phyloP scores from a whole-genome alignment of 2,888 invertebrate species.

The Xestobium rufovillosum region DNA sequence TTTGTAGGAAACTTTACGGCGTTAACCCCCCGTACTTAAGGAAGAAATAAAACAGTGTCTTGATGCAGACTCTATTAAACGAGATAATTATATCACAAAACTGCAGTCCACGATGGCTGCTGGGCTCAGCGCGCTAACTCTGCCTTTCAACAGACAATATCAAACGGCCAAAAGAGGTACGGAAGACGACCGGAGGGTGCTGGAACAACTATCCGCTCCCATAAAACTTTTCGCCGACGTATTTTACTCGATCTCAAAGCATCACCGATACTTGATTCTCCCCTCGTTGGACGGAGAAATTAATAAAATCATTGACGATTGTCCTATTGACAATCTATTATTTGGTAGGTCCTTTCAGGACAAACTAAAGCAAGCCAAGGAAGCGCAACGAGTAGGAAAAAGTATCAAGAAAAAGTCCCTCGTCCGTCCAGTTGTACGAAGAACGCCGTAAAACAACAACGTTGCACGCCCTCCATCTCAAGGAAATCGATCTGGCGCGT shows the following conservation, averaged over 20 bases:
- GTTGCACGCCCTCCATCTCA: no score
- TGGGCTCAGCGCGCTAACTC: constrained; percentile 14
- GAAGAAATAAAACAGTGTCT: constrained; percentile 13
- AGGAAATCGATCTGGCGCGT: no score
- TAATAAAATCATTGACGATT: constrained; percentile 7
- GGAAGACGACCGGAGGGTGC: not conserved
- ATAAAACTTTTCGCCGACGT: constrained; percentile 10
- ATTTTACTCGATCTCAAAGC: constrained; percentile 10
- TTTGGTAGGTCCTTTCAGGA: constrained; percentile 9
- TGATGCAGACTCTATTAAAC: constrained; percentile 6
- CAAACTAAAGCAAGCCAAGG: constrained; percentile 7
- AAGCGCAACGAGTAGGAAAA: constrained; percentile 4
- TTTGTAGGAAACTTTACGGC: constrained; percentile 7
- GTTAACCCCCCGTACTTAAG: constrained; percentile 11
- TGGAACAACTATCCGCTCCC: constrained; percentile 11
- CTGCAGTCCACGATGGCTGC: constrained; percentile 12
- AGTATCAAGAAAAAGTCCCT: no score
- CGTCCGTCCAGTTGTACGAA: no score
- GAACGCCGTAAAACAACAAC: no score
- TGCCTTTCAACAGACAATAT: constrained; percentile 11
- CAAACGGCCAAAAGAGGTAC: not conserved
- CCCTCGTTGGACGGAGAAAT: constrained; percentile 7
- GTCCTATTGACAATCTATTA: constrained; percentile 9
- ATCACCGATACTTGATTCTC: constrained; percentile 12
- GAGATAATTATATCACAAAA: constrained; percentile 13